Evolutionary conservation across 2,797 vertebrate species (phyloP), one percentile per base, ranked within the genome.

Genomic region (Gallirallus australis): DNA sequence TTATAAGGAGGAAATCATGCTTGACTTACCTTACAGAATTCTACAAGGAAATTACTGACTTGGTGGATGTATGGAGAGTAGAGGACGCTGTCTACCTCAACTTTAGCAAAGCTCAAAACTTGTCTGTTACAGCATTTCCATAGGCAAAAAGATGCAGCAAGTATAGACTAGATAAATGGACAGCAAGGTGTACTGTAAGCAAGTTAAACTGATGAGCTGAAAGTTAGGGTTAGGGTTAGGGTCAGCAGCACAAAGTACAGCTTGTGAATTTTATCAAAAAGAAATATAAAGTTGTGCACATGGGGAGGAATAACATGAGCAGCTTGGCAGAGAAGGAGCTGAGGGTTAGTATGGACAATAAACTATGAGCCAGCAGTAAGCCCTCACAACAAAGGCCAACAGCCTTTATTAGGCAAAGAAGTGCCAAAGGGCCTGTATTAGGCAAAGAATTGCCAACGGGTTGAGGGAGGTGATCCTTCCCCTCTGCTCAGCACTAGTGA

Each of bases 381-480:
- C 5, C 17, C 11, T 81, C 31, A 76, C 3, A 68, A 23, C 12
- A 64, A 69, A 56, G 1, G 1, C 6, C 12, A 83, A 30, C 3
- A 11, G 4, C 3, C 0, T 82, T 1, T 1, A 0, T 1, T 68
- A 30, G 24, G 40, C 14, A 69, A 76, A 56, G 45, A 33, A 5
- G n/a, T 42, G 75, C 11, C 23, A 37, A 7, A 37, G 37, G 13
- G 52, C 11, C 3, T 6, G 1, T 1, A 0, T 1, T 68, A 30
- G 24, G 40, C 16, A 69, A 76, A 56, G 45, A 33, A 5, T n/a
- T 42, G 75, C 11, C 19, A 37, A 7, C 0, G 27, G 6, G 7
- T 18, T 15, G 4, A 71, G 39, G 30, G 4, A 86, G 12, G 8
- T 70, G 13, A 65, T 45, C 20, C 11, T 57, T 64, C 15, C 2